Evolutionary conservation across 2,888 invertebrate species (phyloP), one percentile per base, ranked within the genome.

Genomic region (Caprella mutica): DNA sequence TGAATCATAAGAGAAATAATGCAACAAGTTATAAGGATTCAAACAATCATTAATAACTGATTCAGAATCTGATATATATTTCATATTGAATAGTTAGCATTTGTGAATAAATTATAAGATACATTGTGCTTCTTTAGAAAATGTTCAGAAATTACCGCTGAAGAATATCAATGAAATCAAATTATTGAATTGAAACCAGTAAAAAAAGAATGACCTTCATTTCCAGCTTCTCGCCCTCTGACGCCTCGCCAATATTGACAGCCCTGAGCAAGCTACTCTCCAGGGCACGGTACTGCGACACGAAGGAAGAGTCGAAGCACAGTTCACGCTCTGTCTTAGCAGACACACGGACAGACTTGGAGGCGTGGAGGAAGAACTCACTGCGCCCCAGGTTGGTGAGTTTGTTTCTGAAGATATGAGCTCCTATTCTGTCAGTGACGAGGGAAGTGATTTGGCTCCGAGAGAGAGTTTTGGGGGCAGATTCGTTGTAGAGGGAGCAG

Each of bases 281-380:
- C 52, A 75, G 68, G 52, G 69, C 71, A 67, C 92, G 96, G 72
- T 91, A 89, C 26, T 96, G 76, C 69, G 84, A 82, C 69, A 94
- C 93, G 76, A 96, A 98, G 74, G 94, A 91, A 71, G 88, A 90
- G 73, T 98, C 97, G 40, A 98, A 78, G 55, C 94, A 76, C 19
- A 96, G 78, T 65, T 96, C 93, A 1, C 76, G 76, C 3, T 87
- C 76, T 55, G 80, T 77, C 71, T 83, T 83, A 12, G 84, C 86
- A 43, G 83, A 78, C 29, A 89, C 80, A 73, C 96, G 93, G 0
- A 97, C 93, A 69, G 89, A 89, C 71, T 97, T 96, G 21, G 90
- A 83, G 17, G 96, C 91, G 69, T 83, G 81, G 56, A 86, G 87
- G 75, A 96, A 98, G 40, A 84, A 79, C 75, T 97, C 97, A 70